These are phyloP conservation scores for Chelon labrosus DNA, from an alignment of 2,797 vertebrate species.

Conservation along the genomic window DNA sequence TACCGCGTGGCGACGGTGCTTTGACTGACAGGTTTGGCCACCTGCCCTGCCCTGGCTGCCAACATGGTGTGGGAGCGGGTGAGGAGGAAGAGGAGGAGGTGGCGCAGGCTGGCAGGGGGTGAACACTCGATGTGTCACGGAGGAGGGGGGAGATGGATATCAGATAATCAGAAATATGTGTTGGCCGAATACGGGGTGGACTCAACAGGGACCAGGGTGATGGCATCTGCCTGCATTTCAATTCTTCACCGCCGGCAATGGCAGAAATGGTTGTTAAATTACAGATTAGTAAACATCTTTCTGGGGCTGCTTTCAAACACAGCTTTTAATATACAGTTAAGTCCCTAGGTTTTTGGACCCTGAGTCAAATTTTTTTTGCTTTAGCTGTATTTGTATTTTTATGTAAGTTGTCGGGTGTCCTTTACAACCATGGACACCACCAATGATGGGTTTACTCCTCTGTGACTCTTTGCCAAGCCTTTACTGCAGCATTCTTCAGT, in stretches of 20 bases:
- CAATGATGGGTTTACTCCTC: no score
- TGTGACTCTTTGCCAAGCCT: no score
- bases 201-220: slow-evolving; percentile 58
- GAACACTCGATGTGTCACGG: slow-evolving; percentile 55
- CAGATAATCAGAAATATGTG: slow-evolving; percentile 62
- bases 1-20: slow-evolving; percentile 78
- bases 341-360: no score
- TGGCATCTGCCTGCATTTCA: slow-evolving; percentile 44
- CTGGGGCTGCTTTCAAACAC: not conserved
- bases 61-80: slow-evolving; percentile 69
- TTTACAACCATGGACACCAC: no score
- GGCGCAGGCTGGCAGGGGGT: slow-evolving; percentile 62
- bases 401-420: no score
- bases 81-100: slow-evolving; percentile 52
- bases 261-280: not conserved
- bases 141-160: slow-evolving; percentile 36
- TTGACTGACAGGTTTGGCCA: slow-evolving; percentile 89
- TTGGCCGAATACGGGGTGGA: slow-evolving; percentile 49
- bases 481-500: no score
- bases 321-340: not conserved
- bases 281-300: not conserved
- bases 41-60: slow-evolving; percentile 84
- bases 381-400: no score
- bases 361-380: no score
- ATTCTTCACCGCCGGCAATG: not conserved